Percentiles rank a stretch among this genome's conserved stretches.
These are phyloP conservation scores for Geodia barretti DNA, from an alignment of 37 sponge, comb jelly and placozoan genomes.

Conservation along the genomic window DNA sequence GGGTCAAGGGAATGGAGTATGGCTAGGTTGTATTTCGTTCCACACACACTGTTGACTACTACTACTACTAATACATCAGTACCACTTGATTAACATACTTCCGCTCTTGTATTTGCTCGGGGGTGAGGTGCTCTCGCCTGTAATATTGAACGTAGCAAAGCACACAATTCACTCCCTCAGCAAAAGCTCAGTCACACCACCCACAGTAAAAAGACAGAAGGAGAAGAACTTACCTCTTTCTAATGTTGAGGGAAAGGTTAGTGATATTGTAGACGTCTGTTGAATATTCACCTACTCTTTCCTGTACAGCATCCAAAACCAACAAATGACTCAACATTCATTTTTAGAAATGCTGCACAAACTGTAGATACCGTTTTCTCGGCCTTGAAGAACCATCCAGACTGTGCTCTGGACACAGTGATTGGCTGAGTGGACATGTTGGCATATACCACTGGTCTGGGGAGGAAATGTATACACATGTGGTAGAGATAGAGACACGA, in stretches of 20 bases:
- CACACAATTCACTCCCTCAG: no score
- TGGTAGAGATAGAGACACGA: not conserved
- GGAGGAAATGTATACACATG: not conserved
- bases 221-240: conserved; percentile 83
- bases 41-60: no score
- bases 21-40: no score
- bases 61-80: no score
- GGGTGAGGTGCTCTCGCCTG: conserved; percentile 84
- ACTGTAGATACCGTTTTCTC: conserved; percentile 55
- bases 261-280: conserved; percentile 82
- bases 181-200: no score
- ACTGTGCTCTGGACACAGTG: conserved; percentile 71
- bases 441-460: conserved; percentile 84
- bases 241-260: conserved; percentile 72
- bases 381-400: conserved; percentile 77
- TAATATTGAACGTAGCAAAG: conserved; percentile 10
- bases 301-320: conserved; percentile 22
- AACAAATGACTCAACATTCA: not conserved
- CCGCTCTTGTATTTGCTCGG: conserved; percentile 76
- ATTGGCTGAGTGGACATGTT: conserved; percentile 92
- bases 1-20: not conserved
- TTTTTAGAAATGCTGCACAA: not conserved
- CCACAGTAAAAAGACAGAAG: no score
- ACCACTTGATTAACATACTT: conserved; percentile 43
- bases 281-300: conserved; percentile 78